phyloP scores from a whole-genome alignment of 30 jellyfish, hydroid and myxozoan genomes.

The Aurelia sp. region DNA sequence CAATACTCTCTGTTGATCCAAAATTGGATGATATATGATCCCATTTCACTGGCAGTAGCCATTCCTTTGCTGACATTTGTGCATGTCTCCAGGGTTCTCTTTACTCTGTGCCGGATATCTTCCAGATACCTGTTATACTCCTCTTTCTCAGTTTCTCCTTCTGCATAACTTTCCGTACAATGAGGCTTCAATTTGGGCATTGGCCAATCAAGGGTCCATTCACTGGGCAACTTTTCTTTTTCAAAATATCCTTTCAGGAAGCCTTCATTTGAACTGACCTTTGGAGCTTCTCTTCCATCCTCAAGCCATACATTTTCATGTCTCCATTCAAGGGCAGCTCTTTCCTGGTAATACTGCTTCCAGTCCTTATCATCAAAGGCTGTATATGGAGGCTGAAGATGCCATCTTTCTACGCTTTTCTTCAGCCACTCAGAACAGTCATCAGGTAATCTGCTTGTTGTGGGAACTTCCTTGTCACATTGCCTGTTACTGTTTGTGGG shows the following conservation, averaged over 20 bases:
- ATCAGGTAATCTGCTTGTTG: background rate
- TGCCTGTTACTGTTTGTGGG: no score
- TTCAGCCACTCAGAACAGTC: conserved; percentile 5
- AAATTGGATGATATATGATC: no score
- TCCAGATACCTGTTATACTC: background rate
- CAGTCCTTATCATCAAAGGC: background rate
- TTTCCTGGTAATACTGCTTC: conserved; percentile 11
- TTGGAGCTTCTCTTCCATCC: background rate
- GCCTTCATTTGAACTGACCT: background rate
- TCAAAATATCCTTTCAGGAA: background rate
- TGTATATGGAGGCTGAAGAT: conserved; percentile 2
- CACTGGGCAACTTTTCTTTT: background rate
- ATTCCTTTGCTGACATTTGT: background rate
- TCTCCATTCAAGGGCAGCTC: conserved; percentile 1
- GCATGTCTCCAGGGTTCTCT: background rate
- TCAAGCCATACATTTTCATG: conserved; percentile 6
- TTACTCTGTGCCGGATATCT: background rate
- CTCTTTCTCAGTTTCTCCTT: conserved; percentile 1
- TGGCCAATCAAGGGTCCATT: conserved; percentile 4
- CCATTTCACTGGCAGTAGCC: background rate
- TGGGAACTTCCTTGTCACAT: no score
- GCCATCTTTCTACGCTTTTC: background rate
- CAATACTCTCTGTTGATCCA: no score
- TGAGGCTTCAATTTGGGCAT: conserved; percentile 3
- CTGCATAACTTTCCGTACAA: background rate